Evolutionary conservation across 2,113 vertebrate genomes (phyloP).

Genomic region (Onychostruthus taczanowskii): DNA sequence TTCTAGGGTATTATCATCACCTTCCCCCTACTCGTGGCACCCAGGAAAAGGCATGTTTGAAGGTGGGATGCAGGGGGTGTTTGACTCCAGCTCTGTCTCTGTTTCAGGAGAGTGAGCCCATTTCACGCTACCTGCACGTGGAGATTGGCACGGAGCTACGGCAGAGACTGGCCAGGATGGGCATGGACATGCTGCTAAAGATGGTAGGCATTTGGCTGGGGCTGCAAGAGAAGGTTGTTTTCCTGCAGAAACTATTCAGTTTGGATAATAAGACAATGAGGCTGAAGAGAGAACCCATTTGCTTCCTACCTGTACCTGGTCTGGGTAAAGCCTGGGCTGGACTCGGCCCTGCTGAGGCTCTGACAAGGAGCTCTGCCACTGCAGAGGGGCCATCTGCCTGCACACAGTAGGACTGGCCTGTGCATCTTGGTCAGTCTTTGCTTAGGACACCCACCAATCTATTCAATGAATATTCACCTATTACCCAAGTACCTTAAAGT

Average conservation of each 20-base stretch:
- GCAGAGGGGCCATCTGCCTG: not conserved
- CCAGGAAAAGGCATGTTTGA: not conserved
- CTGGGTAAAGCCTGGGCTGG: not conserved
- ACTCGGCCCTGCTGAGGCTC: not conserved
- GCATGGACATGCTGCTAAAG: conserved; percentile 90
- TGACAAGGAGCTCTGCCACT: accelerated
- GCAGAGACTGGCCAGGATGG: conserved; percentile 87
- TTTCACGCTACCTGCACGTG: conserved; percentile 82
- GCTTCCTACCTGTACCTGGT: not conserved
- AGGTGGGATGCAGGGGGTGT: not conserved
- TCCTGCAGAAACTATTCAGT: not conserved
- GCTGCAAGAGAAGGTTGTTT: not conserved
- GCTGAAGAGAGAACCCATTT: not conserved
- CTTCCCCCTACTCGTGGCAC: not conserved
- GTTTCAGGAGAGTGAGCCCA: conserved; percentile 88
- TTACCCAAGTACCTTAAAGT: not conserved
- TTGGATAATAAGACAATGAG: not conserved
- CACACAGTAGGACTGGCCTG: not conserved
- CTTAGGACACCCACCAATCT: not conserved
- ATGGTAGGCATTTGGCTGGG: conserved; percentile 80
- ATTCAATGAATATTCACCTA: not conserved
- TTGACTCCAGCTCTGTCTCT: not conserved
- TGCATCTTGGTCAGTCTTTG: not conserved
- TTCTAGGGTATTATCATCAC: not conserved
- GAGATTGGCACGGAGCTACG: conserved; percentile 77